These are phyloP conservation scores for Dryocosmus kuriphilus DNA, from an alignment of 2,888 invertebrate genomes.

Conservation along the genomic window DNA sequence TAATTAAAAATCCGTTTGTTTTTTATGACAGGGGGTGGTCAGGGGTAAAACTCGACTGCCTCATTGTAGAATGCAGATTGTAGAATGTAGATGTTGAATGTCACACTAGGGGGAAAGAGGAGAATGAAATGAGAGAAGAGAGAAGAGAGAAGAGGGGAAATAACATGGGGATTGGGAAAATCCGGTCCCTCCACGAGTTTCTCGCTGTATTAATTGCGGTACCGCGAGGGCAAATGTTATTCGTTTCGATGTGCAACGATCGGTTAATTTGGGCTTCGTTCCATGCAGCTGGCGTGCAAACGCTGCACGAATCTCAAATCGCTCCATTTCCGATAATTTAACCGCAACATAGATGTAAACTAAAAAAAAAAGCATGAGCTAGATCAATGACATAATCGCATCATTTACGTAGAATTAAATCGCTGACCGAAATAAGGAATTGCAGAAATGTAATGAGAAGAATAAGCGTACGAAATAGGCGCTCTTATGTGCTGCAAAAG, in stretches of 20 bases:
- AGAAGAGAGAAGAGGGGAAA: neutral
- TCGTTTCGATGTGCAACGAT: conserved; percentile 28
- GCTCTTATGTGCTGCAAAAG: no score
- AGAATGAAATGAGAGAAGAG: neutral
- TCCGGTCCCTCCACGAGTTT: conserved; percentile 17
- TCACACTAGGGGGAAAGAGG: conserved; percentile 41
- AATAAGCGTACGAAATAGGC: no score
- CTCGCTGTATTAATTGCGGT: conserved; percentile 33
- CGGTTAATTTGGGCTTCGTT: conserved; percentile 28
- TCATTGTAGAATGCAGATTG: conserved; percentile 50
- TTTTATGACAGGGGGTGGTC: conserved; percentile 50
- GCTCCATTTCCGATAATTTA: neutral
- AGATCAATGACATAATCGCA: no score
- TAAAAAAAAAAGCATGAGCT: no score
- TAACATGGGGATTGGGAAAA: conserved; percentile 19
- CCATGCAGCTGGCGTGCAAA: conserved; percentile 15
- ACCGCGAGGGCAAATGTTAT: conserved; percentile 34
- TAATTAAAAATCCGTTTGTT: conserved; percentile 74
- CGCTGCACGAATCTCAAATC: neutral
- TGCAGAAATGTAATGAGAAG: no score
- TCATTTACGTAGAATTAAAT: no score
- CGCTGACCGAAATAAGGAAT: no score
- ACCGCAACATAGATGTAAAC: neutral
- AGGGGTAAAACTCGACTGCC: conserved; percentile 55
- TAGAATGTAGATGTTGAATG: conserved; percentile 51